Conservation (phyloP, 2,888 invertebrate species). For the Clepsis dumicolana region DNA sequence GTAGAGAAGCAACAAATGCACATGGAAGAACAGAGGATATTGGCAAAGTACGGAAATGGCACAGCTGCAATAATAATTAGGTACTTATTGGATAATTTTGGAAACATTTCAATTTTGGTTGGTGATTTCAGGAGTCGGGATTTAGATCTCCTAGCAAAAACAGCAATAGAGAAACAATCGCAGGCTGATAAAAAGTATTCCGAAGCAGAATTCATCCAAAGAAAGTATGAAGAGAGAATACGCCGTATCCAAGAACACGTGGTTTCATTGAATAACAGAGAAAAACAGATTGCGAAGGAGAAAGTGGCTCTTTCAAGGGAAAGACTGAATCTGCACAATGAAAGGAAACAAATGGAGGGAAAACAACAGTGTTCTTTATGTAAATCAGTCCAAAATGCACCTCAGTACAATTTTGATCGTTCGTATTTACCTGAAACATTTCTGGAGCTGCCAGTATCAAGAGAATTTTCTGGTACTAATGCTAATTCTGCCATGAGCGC, state of each 20-base stretch:
- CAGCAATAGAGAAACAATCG: constrained; percentile 86
- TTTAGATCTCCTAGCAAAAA: constrained; percentile 84
- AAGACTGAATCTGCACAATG: constrained; percentile 83
- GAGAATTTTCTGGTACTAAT: constrained; percentile 64
- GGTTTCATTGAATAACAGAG: constrained; percentile 82
- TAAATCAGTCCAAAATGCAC: constrained; percentile 65
- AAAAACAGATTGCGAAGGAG: constrained; percentile 87
- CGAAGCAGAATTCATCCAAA: constrained; percentile 84
- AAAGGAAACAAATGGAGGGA: constrained; percentile 78
- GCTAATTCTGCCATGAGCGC: constrained; percentile 65
- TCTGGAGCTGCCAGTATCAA: constrained; percentile 63
- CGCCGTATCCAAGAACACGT: constrained; percentile 86
- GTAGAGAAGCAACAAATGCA: constrained; percentile 76
- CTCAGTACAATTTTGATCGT: constrained; percentile 57
- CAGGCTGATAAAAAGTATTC: constrained; percentile 84
- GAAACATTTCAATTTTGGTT: neutral
- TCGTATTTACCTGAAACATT: constrained; percentile 63
- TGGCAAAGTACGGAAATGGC: constrained; percentile 68
- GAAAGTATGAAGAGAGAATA: constrained; percentile 85
- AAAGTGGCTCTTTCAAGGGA: constrained; percentile 87
- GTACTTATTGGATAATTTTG: neutral
- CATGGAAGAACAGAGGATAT: constrained; percentile 76
- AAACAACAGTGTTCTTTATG: constrained; percentile 77
- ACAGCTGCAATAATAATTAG: neutral
- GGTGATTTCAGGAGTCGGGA: constrained; percentile 71